Evolutionary conservation across 1,140 invertebrate genomes (phyloP).

Genomic region (Euura lappo): DNA sequence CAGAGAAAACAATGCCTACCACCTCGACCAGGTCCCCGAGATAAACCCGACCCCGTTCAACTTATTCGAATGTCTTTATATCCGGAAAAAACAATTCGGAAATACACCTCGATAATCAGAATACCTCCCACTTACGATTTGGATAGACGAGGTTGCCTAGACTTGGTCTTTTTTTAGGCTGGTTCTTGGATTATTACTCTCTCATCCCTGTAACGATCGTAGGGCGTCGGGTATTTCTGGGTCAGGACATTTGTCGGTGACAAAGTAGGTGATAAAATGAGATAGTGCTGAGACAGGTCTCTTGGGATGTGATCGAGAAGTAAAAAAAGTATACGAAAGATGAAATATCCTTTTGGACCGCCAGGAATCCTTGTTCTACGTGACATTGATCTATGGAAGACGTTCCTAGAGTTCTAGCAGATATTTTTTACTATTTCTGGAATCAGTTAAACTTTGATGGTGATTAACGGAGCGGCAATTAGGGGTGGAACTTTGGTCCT

Average conservation of each 20-base stretch:
- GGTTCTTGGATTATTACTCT: not conserved
- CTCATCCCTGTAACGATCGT: not conserved
- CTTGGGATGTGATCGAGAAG: not conserved
- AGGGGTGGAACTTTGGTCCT: too few relatives aligned
- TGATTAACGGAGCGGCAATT: too few relatives aligned
- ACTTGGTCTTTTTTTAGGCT: too few relatives aligned
- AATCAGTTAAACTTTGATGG: too few relatives aligned
- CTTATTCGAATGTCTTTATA: not conserved
- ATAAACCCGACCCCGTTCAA: not conserved
- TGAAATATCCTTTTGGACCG: too few relatives aligned
- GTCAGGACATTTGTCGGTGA: not conserved
- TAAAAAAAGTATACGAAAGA: not conserved
- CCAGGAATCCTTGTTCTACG: too few relatives aligned
- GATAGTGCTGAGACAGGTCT: constrained; percentile 3
- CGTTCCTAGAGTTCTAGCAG: too few relatives aligned
- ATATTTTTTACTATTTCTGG: too few relatives aligned
- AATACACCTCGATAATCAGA: not conserved
- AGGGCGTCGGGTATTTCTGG: not conserved
- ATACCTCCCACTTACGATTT: not conserved
- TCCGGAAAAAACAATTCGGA: not conserved
- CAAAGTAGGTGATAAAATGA: constrained; percentile 12
- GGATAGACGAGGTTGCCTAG: not conserved
- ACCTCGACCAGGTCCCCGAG: constrained; percentile 27
- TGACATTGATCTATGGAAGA: too few relatives aligned
- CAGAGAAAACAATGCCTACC: constrained; percentile 46